Percentiles rank a stretch among this genome's conserved stretches.
Conservation (phyloP, 2,113 vertebrate species). For the Scomber colias region DNA sequence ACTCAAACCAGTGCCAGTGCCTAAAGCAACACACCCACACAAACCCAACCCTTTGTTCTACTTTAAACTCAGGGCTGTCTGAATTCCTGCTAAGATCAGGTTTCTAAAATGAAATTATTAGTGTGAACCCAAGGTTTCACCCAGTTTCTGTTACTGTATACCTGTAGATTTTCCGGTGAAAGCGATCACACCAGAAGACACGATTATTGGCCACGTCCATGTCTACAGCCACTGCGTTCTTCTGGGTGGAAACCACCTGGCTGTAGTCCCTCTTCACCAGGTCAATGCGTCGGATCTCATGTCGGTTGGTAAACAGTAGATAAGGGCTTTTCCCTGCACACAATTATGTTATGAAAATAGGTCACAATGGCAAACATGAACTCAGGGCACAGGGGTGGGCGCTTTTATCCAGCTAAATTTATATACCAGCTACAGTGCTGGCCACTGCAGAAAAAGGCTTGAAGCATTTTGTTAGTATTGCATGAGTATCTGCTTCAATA, state of each 20-base stretch:
- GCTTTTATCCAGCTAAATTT: background rate
- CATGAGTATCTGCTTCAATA: conserved; percentile 15
- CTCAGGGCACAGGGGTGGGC: background rate
- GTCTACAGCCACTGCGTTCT: conserved; percentile 94
- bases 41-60: no score
- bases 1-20: no score
- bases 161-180: conserved; percentile 97
- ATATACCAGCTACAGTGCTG: background rate
- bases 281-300: conserved; percentile 95
- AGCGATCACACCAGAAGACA: conserved; percentile 97
- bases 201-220: conserved; percentile 94
- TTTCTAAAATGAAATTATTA: background rate
- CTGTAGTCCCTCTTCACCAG: conserved; percentile 94
- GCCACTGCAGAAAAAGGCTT: background rate
- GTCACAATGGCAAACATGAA: background rate
- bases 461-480: background rate
- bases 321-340: conserved; percentile 91
- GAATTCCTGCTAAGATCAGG: no score
- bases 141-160: conserved; percentile 55
- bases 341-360: background rate
- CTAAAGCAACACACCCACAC: no score
- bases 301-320: conserved; percentile 96
- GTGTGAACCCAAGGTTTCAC: background rate
- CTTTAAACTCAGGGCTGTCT: no score
- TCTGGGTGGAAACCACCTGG: conserved; percentile 94